Evolutionary conservation across 2,888 invertebrate genomes (phyloP), one percentile per base, ranked within the genome.

Genomic region (Endomychus coccineus): DNA sequence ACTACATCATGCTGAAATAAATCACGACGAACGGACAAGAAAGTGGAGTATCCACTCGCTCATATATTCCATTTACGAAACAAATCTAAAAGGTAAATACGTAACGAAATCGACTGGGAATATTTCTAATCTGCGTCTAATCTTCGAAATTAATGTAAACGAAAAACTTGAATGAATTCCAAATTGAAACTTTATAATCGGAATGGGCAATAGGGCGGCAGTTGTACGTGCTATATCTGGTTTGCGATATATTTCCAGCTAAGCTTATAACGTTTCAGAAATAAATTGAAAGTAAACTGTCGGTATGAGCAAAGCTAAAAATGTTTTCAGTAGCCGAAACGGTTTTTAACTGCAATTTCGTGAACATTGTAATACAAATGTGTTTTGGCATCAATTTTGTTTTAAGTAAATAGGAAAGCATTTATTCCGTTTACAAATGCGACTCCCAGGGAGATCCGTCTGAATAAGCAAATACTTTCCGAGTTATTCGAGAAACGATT

Each of bases 241-340:
- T 19, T 19, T 19, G 6, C 21, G 21, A 19, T 19, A 19, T 19
- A 19, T 19, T 19, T 19, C n/a, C n/a, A 19, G 21, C n/a, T 19
- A 19, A 19, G 21, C 21, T n/a, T 6, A 6, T n/a, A 19, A 19
- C 21, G 21, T 19, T 7, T n/a, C 21, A 7, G 6, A 19, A n/a
- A 19, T 19, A 19, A 19, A 19, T 19, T 19, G 21, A 19, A 19
- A 19, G 21, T 19, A 19, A 19, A 19, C 21, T 19, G 21, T 19
- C 21, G 6, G n/a, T 19, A 19, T n/a, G 21, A n/a, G 6, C n/a
- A 19, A 19, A 19, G 21, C 21, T 19, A 19, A 19, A 19, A 19
- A 6, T 19, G 21, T 19, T 19, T 19, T 19, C 21, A 19, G 21
- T 19, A 19, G 6, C 6, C 21, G n/a, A 19, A 19, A 19, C n/a